Percentiles rank a stretch among this genome's conserved stretches.
These are phyloP conservation scores for Anas platyrhynchos DNA, from an alignment of 2,113 vertebrate genomes.

Conservation along the genomic window DNA sequence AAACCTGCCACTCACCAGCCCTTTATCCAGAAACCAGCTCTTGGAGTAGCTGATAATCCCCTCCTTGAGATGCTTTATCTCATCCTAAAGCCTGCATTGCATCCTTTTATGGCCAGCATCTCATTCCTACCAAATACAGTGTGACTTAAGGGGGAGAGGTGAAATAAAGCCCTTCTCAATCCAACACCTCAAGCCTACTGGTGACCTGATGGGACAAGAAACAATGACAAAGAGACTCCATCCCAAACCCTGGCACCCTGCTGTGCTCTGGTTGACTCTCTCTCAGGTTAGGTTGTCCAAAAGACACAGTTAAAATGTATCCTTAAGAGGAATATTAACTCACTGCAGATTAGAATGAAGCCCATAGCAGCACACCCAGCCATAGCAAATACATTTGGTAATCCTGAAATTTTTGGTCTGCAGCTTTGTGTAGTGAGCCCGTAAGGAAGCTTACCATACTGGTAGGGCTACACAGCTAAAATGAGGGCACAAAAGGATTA, in stretches of 20 bases:
- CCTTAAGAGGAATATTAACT: neutral
- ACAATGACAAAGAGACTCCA: fast-evolving
- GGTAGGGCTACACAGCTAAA: neutral
- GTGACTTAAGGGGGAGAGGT: neutral
- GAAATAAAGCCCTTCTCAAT: neutral
- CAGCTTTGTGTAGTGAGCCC: neutral
- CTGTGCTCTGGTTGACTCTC: neutral
- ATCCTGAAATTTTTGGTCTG: neutral
- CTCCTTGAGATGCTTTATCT: neutral
- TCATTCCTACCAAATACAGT: neutral
- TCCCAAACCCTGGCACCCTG: neutral
- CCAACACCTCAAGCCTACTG: fast-evolving
- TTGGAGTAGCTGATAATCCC: neutral
- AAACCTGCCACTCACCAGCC: neutral
- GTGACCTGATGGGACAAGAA: neutral
- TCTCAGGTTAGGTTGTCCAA: neutral
- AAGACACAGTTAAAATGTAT: neutral
- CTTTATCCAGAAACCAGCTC: neutral
- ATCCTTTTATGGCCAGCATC: neutral
- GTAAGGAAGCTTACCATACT: neutral
- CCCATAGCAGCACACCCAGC: neutral
- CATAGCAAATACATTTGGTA: neutral
- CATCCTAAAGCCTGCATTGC: neutral
- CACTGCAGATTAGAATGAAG: neutral
- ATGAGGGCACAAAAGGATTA: neutral